Evolutionary conservation across 1,140 invertebrate genomes (phyloP).

Genomic region (Tetragnatha versicolor): DNA sequence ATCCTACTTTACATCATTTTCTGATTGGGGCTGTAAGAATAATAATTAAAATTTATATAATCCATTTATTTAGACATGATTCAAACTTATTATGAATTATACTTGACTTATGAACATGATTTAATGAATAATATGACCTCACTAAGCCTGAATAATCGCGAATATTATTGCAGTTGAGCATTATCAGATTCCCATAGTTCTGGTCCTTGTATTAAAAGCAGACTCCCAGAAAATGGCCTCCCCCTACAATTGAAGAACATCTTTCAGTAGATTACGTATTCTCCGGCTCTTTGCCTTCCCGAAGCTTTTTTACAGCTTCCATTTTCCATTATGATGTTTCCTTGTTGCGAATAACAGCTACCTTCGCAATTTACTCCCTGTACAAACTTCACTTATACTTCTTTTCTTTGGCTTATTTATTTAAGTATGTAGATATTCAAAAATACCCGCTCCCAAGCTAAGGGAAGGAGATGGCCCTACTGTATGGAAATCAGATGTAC

Average conservation of each 20-base stretch:
- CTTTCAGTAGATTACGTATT: conserved; percentile 37
- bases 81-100: no score
- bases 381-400: conserved; percentile 52
- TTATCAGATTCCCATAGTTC: no score
- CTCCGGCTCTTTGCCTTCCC: conserved; percentile 7
- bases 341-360: conserved; percentile 24
- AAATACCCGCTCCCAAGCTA: conserved; percentile 43
- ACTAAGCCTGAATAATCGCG: no score
- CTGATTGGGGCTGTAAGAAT: no score
- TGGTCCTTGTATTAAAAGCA: no score
- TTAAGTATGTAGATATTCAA: conserved; percentile 53
- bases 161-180: no score
- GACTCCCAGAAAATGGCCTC: conserved; percentile 2
- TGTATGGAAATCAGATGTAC: conserved; percentile 50
- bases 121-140: no score
- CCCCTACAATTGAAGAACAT: conserved; percentile 14
- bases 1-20: no score
- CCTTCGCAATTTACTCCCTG: conserved; percentile 44
- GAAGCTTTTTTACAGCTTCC: conserved; percentile 27
- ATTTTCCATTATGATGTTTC: conserved; percentile 52
- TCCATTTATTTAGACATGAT: no score
- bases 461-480: background rate
- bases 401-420: conserved; percentile 46
- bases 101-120: no score
- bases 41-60: no score